Evolutionary conservation across 2,888 invertebrate species (phyloP).

Genomic region (Orthosia cruda): DNA sequence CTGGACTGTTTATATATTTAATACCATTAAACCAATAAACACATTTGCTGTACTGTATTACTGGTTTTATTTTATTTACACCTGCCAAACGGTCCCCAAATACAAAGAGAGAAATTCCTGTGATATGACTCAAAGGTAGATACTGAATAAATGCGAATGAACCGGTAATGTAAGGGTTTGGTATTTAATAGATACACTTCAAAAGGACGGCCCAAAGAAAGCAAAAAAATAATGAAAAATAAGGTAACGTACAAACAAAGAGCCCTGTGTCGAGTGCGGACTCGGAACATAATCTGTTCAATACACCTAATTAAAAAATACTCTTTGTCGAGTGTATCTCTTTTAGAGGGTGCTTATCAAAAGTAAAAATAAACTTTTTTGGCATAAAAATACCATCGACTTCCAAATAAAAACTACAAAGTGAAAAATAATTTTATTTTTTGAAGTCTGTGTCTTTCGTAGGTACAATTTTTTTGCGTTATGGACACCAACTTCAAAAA

Average conservation of each 20-base stretch:
- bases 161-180: not conserved
- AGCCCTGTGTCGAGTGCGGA: not conserved
- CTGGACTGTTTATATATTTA: slow-evolving; percentile 75
- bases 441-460: no score
- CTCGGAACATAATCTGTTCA: not conserved
- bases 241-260: not conserved
- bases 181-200: not conserved
- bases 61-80: slow-evolving; percentile 65
- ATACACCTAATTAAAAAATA: slow-evolving; percentile 8
- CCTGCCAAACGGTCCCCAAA: not conserved
- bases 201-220: slow-evolving; percentile 3
- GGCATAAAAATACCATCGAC: no score
- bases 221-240: slow-evolving; percentile 2
- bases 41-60: slow-evolving; percentile 78
- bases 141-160: not conserved
- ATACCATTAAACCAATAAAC: slow-evolving; percentile 78
- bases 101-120: not conserved
- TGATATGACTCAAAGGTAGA: not conserved
- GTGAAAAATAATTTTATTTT: no score
- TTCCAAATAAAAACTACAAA: no score
- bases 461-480: no score
- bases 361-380: no score
- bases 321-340: not conserved
- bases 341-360: not conserved
- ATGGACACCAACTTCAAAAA: no score